A percentile compares a stretch with the other conserved stretches of the same genome.
Evolutionary conservation across 92 coral and sea anemone genomes (phyloP).

Genomic region (Bergia puertoricense): DNA sequence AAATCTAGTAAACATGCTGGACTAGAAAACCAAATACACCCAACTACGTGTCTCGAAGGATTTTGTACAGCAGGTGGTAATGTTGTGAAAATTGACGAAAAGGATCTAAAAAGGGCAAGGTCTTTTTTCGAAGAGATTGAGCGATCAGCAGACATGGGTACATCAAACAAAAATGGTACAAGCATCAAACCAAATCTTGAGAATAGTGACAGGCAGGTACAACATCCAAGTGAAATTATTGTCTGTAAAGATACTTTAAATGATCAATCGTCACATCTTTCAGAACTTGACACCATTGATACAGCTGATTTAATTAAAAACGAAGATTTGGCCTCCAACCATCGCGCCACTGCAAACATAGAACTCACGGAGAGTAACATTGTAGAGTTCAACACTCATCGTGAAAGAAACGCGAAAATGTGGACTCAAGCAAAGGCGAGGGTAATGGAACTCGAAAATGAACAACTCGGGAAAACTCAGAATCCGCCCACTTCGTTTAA

Average conservation of each 20-base stretch:
- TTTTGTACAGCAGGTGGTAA: constrained; percentile 45
- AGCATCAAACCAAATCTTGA: not conserved
- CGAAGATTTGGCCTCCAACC: not conserved
- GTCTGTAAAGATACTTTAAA: constrained; percentile 1
- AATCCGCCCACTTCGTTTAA: not conserved
- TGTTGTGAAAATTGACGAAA: constrained; percentile 29
- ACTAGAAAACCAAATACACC: not conserved
- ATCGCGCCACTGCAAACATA: not conserved
- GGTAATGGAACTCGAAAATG: not conserved
- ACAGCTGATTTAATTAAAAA: not conserved
- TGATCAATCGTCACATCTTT: not conserved
- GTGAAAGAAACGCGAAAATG: not conserved
- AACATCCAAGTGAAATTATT: not conserved
- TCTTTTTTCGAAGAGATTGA: constrained; percentile 18
- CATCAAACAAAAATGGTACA: not conserved
- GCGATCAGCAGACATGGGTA: not conserved
- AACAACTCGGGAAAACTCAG: not conserved
- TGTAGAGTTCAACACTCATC: not conserved
- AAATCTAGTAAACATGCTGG: not conserved
- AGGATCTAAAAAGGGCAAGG: constrained; percentile 25
- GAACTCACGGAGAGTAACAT: not conserved
- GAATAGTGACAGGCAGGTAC: not conserved
- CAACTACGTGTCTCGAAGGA: not conserved
- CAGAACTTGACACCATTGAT: not conserved
- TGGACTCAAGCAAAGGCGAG: constrained; percentile 25